These are phyloP conservation scores for Rotaria magnacalcarata DNA, from an alignment of 2,888 invertebrate species.

Conservation along the genomic window DNA sequence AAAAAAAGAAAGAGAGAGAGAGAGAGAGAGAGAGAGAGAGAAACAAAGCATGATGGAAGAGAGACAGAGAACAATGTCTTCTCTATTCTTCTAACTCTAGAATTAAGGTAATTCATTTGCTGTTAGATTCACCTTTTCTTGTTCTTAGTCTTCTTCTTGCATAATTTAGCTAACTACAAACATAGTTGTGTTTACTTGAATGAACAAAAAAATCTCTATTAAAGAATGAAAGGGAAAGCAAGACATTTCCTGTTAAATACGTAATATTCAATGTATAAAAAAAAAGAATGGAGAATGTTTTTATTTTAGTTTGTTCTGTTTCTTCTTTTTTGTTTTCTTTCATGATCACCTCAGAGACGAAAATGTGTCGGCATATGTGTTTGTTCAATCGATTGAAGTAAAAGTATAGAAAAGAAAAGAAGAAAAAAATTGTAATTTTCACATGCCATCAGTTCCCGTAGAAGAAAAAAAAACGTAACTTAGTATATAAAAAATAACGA, in stretches of 20 bases:
- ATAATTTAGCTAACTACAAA: neutral
- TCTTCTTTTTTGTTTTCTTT: neutral
- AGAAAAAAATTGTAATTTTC: neutral
- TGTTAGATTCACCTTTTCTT: neutral
- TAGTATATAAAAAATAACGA: neutral
- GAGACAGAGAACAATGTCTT: neutral
- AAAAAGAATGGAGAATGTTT: no score
- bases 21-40: neutral
- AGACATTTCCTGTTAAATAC: neutral
- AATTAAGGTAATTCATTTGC: neutral
- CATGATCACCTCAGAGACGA: conserved; percentile 22
- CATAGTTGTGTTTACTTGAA: neutral
- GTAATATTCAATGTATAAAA: no score
- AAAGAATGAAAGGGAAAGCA: neutral
- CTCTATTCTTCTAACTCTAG: neutral
- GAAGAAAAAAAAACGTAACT: neutral
- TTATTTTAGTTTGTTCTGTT: neutral
- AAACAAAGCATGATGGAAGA: neutral
- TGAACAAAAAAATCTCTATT: neutral
- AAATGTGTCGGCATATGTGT: neutral
- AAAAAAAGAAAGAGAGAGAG: neutral
- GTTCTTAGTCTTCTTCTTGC: neutral
- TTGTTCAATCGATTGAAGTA: neutral
- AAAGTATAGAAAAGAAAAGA: neutral
- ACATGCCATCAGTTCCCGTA: neutral